Base-by-base conservation (phyloP, 2,888 invertebrate species). In the Diarsia brunnea region DNA sequence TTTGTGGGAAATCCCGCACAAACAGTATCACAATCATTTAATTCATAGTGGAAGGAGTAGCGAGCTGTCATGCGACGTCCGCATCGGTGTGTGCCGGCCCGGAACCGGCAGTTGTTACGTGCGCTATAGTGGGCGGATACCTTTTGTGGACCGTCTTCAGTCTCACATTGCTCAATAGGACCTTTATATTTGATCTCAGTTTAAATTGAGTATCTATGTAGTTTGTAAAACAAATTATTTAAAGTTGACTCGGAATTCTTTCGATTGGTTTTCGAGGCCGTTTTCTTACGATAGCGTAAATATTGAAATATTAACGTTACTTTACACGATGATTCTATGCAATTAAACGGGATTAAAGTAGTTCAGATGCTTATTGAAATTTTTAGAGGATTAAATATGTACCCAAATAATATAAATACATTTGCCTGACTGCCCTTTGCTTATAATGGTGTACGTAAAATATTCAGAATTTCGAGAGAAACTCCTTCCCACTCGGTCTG, bases 71-170 rank as follows among this genome's bases (percentile, higher is more conserved):
- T 10, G 68, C 47, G 53, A 69, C 68, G 58, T 43, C 60, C 69
- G 64, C 51, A 60, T 53, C 69, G 27, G 70, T 75, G 78, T 66
- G 75, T 61, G 71, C 19, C n/a, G 66, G 75, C 27, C 75, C 77
- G 87, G 87, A 87, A 87, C 75, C 79, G 85, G 81, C 58, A 78
- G 82, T 79, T 79, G 83, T 87, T 84, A 81, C 69, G 69, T 75
- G 78, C 64, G 79, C 68, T 78, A 65, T 73, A 69, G 75, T 75
- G 74, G 80, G 80, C 84, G 82, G 82, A 84, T 84, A 82, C 78
- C 82, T 81, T 84, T 82, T 87, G 83, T 84, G 24, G 64, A 69
- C 70, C 66, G 71, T 73, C 69, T 75, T 73, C 69, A 78, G 76
- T 77, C 61, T 82, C 64, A 47, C 73, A 78, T 64, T 71, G 67